Evolutionary conservation across 2,797 vertebrate species (phyloP), one percentile per base, ranked within the genome.

Genomic region (Lerista edwardsae): DNA sequence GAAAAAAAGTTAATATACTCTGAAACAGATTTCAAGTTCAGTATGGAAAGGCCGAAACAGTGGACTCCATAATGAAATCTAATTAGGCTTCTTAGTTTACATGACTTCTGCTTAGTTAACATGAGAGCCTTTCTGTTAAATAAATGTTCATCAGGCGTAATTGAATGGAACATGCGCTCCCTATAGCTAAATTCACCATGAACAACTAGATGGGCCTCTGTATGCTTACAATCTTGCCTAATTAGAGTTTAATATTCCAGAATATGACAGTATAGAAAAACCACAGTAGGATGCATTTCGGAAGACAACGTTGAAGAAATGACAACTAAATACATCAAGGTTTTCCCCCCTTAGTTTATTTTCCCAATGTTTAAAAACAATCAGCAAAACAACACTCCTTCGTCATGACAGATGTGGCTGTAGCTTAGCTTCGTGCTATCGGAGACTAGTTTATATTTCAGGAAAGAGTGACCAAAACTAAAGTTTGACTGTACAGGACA

Each of bases 321-420:
- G 64, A 89, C 59, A 17, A 84, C 76, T 83, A 85, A 72, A 82
- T 87, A n/a, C 81, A 89, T 44, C 73, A 64, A 65, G 11, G n/a
- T 84, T 89, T 95, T 90, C 77, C 82, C 77, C 79, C 65, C 67
- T 84, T 12, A 91, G 75, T 94, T 95, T 94, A 91, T 95, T 95
- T 95, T 85, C 85, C 78, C 62, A 84, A 10, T 87, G 86, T 19
- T 91, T 93, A 84, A 86, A 93, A 67, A 12, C 89, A 87, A 91
- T 87, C 86, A 90, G 83, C 87, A 93, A 87, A 88, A 92, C 68
- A 90, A 59, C 87, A 80, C 75, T 92, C 64, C 93, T 8, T 94
- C 79, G n/a, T 92, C 77, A 36, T 88, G 80, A 91, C 84, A 93
- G 86, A 93, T 82, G 21, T 91, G 21, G 75, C 51, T 88, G 79